Evolutionary conservation across 1,140 invertebrate species (phyloP), one percentile per base, ranked within the genome.

Genomic region (Drosophila repletoides): DNA sequence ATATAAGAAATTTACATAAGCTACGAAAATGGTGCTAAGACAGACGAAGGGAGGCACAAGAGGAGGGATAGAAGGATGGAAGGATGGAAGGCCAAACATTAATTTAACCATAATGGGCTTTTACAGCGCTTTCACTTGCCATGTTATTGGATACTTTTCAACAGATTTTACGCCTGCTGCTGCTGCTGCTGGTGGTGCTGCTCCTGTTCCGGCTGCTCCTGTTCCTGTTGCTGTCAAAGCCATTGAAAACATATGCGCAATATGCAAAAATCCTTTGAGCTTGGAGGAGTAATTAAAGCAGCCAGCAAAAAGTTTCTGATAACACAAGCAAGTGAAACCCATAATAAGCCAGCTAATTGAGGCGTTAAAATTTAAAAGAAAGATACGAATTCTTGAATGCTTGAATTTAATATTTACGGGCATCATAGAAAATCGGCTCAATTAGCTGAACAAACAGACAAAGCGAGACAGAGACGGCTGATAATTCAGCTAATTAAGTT

Each of bases 301-400:
- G 70, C 73, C n/a, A n/a, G n/a, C n/a, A n/a, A n/a, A 77, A 83
- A 84, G 77, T 81, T 81, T 77, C 72, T 73, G 73, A 84, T 81
- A 84, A 81, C 69, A 81, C 31, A 46, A 26, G n/a, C 21, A 26
- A 56, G 51, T 46, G 14, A 60, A 72, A 45, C 45, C 40, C 40
- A 24, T 59, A 71, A 72, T 69, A 76, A 70, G 59, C 36, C 49
- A 61, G 61, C 33, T 76, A 76, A 76, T 76, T 76, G 55, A 59
- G 43, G 67, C 67, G 36, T 29, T 36, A 6, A 22, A 15, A 55
- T 55, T 55, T 31, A 33, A 43, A n/a, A n/a, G n/a, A n/a, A n/a
- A n/a, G n/a, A 15, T 3, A 7, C 12, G 0, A 28, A n/a, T n/a
- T n/a, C n/a, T n/a, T n/a, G n/a, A 15, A 1, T 10, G 15, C 36